Percentiles rank a stretch among this genome's conserved stretches.
Evolutionary conservation across 1,140 invertebrate genomes (phyloP).

Genomic region (Copidosoma floridanum): DNA sequence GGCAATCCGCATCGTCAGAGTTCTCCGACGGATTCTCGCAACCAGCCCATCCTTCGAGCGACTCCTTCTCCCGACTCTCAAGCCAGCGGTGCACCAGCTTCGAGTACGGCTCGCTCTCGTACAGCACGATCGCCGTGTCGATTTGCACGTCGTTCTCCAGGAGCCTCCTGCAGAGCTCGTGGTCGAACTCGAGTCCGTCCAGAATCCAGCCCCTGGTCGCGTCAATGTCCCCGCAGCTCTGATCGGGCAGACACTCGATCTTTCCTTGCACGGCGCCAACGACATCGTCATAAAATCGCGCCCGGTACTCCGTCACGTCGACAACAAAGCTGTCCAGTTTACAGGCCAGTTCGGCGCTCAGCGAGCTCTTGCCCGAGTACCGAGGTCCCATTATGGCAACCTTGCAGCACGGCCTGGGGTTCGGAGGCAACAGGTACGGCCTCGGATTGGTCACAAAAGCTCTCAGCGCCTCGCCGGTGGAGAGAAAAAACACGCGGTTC

Average conservation of each 20-base stretch:
- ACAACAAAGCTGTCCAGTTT: constrained; percentile 42
- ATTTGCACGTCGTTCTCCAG: constrained; percentile 50
- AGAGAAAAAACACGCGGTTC: constrained; percentile 61
- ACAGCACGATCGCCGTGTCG: constrained; percentile 57
- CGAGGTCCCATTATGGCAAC: constrained; percentile 53
- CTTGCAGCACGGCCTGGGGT: constrained; percentile 46
- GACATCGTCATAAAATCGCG: too few relatives aligned
- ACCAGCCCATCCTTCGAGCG: neutral
- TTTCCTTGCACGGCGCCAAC: too few relatives aligned
- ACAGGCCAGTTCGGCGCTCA: constrained; percentile 44
- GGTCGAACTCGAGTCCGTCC: constrained; percentile 57
- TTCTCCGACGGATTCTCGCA: too few relatives aligned
- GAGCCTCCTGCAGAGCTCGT: constrained; percentile 54
- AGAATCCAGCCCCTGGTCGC: constrained; percentile 59
- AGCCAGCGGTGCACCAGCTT: constrained; percentile 29
- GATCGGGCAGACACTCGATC: constrained; percentile 41
- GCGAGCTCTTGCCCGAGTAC: constrained; percentile 45
- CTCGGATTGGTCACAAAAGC: constrained; percentile 62
- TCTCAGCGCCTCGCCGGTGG: constrained; percentile 48
- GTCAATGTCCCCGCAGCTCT: constrained; percentile 27
- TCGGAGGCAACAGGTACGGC: constrained; percentile 52
- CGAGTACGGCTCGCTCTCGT: constrained; percentile 47
- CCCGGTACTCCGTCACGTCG: constrained; percentile 15
- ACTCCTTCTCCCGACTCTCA: neutral
- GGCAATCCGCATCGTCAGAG: too few relatives aligned